Conservation (phyloP, 2,113 vertebrate genomes). For the Mus spicilegus region DNA sequence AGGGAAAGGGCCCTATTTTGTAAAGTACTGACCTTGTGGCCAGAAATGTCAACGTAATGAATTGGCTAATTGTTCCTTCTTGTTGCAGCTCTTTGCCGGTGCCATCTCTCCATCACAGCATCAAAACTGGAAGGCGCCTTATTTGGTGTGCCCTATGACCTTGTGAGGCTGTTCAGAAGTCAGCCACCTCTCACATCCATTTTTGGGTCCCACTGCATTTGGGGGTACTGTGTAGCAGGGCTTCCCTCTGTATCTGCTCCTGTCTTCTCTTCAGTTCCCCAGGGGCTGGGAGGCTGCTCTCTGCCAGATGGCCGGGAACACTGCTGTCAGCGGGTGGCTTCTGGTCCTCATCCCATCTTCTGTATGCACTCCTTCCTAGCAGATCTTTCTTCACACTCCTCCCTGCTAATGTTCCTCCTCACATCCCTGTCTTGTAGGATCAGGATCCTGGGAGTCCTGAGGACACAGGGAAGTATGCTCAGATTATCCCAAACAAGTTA, state of each 20-base stretch:
- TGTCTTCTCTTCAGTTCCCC: neutral
- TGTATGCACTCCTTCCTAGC: neutral
- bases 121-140: neutral
- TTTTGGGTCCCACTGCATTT: neutral
- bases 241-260: neutral
- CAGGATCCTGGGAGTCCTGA: neutral
- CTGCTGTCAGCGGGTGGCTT: neutral
- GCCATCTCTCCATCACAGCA: neutral
- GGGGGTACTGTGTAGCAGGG: neutral
- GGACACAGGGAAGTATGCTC: neutral
- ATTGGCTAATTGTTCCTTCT: conserved; percentile 61
- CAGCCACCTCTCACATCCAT: neutral
- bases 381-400: neutral
- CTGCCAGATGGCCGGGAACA: neutral
- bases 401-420: neutral
- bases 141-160: neutral
- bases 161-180: neutral
- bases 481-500: neutral
- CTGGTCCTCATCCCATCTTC: neutral
- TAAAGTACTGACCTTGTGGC: conserved; percentile 40
- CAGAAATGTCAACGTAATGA: conserved; percentile 67
- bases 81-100: neutral
- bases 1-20: conserved; percentile 64
- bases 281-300: neutral
- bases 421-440: neutral